Evolutionary conservation across 2,888 invertebrate genomes (phyloP).

Genomic region (Agriopis leucophaearia): DNA sequence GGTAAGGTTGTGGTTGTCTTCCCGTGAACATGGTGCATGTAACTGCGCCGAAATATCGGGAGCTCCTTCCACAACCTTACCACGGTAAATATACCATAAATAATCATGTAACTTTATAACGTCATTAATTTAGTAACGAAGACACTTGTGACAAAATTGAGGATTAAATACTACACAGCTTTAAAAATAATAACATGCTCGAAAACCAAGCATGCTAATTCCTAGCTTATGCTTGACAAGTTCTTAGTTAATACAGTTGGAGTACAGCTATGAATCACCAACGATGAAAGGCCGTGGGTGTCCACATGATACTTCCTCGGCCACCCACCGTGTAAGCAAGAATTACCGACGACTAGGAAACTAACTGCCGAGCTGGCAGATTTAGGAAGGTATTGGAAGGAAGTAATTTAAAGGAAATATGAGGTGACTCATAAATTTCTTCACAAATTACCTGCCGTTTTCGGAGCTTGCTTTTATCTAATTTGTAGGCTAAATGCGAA

Average conservation of each 20-base stretch:
- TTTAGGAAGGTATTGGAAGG: slow-evolving; percentile 39
- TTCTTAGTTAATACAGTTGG: slow-evolving; percentile 46
- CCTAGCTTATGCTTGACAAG: slow-evolving; percentile 2
- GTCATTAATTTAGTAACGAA: too few relatives aligned
- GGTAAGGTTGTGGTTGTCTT: too few relatives aligned
- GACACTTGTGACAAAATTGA: neutral
- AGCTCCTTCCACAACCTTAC: too few relatives aligned
- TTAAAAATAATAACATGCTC: neutral
- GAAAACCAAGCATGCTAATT: neutral
- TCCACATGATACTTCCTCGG: slow-evolving; percentile 74
- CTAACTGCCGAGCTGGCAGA: slow-evolving; percentile 45
- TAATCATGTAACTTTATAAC: too few relatives aligned
- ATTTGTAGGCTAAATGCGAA: neutral
- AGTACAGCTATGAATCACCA: slow-evolving; percentile 73
- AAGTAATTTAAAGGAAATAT: slow-evolving; percentile 28
- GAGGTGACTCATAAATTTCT: slow-evolving; percentile 23
- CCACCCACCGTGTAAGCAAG: slow-evolving; percentile 71
- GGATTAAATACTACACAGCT: neutral
- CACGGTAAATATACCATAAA: too few relatives aligned
- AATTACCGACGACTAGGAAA: slow-evolving; percentile 57
- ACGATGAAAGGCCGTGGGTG: slow-evolving; percentile 81
- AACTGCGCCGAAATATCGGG: too few relatives aligned
- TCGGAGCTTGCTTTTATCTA: slow-evolving; percentile 2
- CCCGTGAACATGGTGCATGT: too few relatives aligned
- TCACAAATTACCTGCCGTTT: slow-evolving; percentile 12